A percentile compares a stretch with the other conserved stretches of the same genome.
These are phyloP conservation scores for Struthidea cinerea DNA, from an alignment of 2,113 vertebrate genomes.

Conservation along the genomic window DNA sequence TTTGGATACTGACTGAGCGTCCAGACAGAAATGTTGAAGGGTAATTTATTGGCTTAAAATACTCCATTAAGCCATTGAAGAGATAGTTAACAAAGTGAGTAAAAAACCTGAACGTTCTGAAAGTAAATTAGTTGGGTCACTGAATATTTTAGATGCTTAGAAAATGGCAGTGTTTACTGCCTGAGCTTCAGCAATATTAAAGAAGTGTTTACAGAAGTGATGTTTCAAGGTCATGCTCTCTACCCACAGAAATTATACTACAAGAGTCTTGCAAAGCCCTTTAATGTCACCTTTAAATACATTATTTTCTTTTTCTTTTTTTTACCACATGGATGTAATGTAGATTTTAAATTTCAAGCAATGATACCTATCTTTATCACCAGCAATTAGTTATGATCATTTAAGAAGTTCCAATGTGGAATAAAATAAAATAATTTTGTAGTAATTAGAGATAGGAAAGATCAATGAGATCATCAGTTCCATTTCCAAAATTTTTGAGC, in stretches of 20 bases:
- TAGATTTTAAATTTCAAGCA: neutral
- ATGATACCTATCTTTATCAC: neutral
- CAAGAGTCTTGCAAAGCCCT: neutral
- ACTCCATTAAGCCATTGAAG: slow-evolving; percentile 57
- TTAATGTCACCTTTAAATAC: neutral
- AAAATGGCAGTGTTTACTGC: neutral
- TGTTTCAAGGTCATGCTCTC: neutral
- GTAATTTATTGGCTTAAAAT: slow-evolving; percentile 63
- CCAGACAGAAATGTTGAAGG: slow-evolving; percentile 43
- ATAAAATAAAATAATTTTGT: neutral
- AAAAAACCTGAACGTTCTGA: slow-evolving; percentile 1
- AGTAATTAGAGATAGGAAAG: neutral
- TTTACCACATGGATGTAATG: neutral
- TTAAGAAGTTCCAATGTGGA: neutral
- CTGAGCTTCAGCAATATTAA: neutral
- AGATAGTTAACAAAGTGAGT: slow-evolving; percentile 35
- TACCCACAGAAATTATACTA: neutral
- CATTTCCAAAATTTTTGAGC: neutral
- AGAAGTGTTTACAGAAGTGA: neutral
- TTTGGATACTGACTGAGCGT: slow-evolving; percentile 52
- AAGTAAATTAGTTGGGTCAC: slow-evolving; percentile 33
- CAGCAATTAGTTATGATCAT: neutral
- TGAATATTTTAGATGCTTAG: neutral
- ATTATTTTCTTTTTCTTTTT: neutral
- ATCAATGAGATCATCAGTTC: neutral